Conservation (phyloP, 2,888 invertebrate genomes). For the Volucella inflata region DNA sequence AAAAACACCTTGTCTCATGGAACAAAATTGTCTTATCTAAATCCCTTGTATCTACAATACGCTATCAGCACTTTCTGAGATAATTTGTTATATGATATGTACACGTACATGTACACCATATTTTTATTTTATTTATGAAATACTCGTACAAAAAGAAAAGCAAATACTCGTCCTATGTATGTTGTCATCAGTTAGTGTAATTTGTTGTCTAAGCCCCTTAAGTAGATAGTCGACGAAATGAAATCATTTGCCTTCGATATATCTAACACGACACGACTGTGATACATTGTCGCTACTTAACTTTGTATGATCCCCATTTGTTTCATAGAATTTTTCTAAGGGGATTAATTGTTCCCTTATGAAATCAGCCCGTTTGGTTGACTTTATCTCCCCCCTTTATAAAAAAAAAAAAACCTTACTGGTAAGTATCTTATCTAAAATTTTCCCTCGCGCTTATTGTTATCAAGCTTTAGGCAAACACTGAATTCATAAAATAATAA, state of each 20-base stretch:
- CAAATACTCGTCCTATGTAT: constrained; percentile 21
- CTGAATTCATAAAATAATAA: no score
- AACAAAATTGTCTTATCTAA: constrained; percentile 40
- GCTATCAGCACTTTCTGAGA: constrained; percentile 16
- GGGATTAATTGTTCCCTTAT: no score
- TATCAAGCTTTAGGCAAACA: no score
- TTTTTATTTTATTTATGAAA: no score
- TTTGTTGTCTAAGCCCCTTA: constrained; percentile 29
- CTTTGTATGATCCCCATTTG: neutral
- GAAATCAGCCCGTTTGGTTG: no score
- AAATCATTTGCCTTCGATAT: constrained; percentile 16
- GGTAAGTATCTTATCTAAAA: no score
- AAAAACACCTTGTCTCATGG: constrained; percentile 20
- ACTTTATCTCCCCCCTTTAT: no score
- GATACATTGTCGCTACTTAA: neutral
- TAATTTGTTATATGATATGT: constrained; percentile 19
- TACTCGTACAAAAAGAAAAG: neutral
- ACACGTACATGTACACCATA: no score
- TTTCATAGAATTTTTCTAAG: no score
- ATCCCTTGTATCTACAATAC: constrained; percentile 19
- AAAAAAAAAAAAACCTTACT: no score
- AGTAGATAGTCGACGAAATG: constrained; percentile 1
- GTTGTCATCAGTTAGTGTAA: constrained; percentile 43
- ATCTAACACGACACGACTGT: neutral
- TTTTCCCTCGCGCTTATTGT: no score